These are phyloP conservation scores for Troglohyphantes excavatus DNA, from an alignment of 2,888 invertebrate species.

Conservation along the genomic window DNA sequence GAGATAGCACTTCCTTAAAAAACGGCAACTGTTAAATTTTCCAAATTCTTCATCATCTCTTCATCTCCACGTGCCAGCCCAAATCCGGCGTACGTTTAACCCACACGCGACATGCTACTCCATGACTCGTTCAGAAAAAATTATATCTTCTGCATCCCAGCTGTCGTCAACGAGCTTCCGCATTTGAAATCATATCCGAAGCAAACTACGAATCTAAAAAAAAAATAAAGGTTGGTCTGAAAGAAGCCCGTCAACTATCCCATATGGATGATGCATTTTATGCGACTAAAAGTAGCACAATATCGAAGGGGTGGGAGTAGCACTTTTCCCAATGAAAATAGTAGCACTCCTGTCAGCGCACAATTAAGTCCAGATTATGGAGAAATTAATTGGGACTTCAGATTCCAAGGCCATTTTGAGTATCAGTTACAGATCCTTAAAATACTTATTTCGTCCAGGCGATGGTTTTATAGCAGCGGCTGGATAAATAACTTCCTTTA, in stretches of 20 bases:
- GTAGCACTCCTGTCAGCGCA: not conserved
- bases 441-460: not conserved
- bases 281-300: not conserved
- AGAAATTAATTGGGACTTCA: not conserved
- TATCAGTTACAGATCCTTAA: not conserved
- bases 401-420: not conserved
- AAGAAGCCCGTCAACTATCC: not conserved
- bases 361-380: not conserved
- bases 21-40: too few relatives aligned
- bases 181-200: not conserved
- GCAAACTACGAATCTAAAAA: not conserved
- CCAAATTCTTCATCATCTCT: too few relatives aligned
- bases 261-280: not conserved
- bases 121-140: not conserved
- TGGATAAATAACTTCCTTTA: slow-evolving; percentile 4
- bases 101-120: not conserved
- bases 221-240: not conserved
- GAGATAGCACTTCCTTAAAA: too few relatives aligned
- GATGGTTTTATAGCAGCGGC: not conserved
- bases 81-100: not conserved
- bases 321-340: too few relatives aligned
- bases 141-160: not conserved
- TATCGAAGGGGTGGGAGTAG: too few relatives aligned
- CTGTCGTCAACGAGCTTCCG: not conserved
- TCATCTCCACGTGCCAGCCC: too few relatives aligned